Evolutionary conservation across 92 coral and sea anemone genomes (phyloP), one percentile per base, ranked within the genome.

Genomic region (Meandrina meandrites): DNA sequence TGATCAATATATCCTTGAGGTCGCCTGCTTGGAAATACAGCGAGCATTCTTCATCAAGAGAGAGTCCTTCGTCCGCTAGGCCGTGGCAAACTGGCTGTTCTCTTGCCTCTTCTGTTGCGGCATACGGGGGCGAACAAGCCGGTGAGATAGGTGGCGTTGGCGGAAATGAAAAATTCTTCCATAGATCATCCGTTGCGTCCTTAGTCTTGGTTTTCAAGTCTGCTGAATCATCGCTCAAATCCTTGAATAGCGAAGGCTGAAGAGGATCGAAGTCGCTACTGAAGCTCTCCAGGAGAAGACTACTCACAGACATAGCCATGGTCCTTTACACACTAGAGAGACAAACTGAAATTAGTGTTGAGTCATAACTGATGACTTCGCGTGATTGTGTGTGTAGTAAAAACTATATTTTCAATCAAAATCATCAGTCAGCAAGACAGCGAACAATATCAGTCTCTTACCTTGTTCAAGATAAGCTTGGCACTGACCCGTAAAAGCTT

Each of bases 1-100:
- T 97, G 58, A 97, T 97, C 64, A 97, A 92, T 88, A 97, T 97
- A 87, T 94, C 96, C 76, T 93, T 95, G 74, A 97, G 93, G 88
- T 97, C 97, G 34, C 92, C 91, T 53, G 92, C 91, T 81, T 93
- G 96, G 76, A 92, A 93, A 62, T 95, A 95, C 75, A 95, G 91
- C 22, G 98, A 95, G 53, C 92, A 84, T 67, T 95, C 98, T 34
- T 93, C 98, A 53, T 83, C 88, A 51, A 86, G 54, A 42, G 88
- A 89, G 28, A 80, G 71, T 48, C 82, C 90, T 35, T 95, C 98
- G 68, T 93, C 98, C 58, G 90, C 91, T 30, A 91, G 77, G 34
- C 94, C 96, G 19, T 79, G 91, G 67, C 98, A 95, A 70, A 93
- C 85, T 58, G 96, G 98, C 74, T 95, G 98, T 31, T 72, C 90